Base-by-base conservation (phyloP, 2,888 invertebrate genomes). In the Chymomyza procnemis region DNA sequence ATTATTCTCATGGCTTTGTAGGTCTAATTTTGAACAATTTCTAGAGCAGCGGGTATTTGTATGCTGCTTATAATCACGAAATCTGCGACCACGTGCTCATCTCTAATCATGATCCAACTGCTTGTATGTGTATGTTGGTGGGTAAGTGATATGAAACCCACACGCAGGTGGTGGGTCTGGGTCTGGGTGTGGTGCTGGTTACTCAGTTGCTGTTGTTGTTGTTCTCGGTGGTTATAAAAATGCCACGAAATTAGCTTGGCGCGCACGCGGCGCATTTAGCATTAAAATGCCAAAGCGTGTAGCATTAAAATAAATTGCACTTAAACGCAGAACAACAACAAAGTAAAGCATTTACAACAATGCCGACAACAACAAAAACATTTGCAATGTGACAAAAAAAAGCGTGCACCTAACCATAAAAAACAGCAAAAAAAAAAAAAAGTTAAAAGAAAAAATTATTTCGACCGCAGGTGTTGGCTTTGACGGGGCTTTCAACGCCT, bases 261-360 rank as follows among this genome's bases (percentile, higher is more conserved):
- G 80, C 85, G 83, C 69, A 85, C 79, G 85, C 34, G 34, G 81
- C 34, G 34, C 34, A 41, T 41, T 41, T 41, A 41, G 34, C 80
- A 84, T 80, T 80, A 80, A 85, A 82, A 80, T 83, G 83, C 80
- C 78, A 73, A 82, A 80, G 80, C 85, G 85, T 85, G 80, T 68
- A 75, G 78, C 85, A 83, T 81, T 81, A 81, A 81, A 81, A 81
- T 81, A 81, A 81, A 81, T 81, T 85, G 85, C 85, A 78, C 73
- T 73, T 74, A 77, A 70, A 85, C 75, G 62, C 73, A 59, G 12
- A 41, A 41, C 34, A 41, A 41, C 34, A 41, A 26, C 26, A 6
- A 41, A 41, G 1, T 12, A 5, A 12, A 41, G 12, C 34, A 41
- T 12, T 12, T 12, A 41, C 34, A 41, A 41, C 34, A 41, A 41